Evolutionary conservation across 2,113 vertebrate genomes (phyloP).

Genomic region (Paralichthys olivaceus): DNA sequence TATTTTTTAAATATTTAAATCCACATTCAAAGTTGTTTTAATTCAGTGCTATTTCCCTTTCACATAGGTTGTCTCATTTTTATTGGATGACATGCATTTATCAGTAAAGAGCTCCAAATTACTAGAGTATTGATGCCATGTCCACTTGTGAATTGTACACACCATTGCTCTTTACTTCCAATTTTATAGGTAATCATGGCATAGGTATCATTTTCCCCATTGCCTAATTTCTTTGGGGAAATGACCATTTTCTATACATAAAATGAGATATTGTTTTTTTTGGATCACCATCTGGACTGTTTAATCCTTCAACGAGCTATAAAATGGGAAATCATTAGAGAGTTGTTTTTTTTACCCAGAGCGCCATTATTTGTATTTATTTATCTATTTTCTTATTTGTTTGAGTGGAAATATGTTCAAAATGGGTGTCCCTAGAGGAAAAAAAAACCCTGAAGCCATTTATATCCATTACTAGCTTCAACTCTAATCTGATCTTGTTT

Average conservation of each 20-base stretch:
- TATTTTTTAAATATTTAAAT: too few relatives aligned
- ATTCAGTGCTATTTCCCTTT: too few relatives aligned
- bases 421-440: conserved; percentile 54
- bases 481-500: conserved; percentile 64
- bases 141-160: background rate
- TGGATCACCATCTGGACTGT: conserved; percentile 46
- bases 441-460: conserved; percentile 47
- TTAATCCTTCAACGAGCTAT: conserved; percentile 50
- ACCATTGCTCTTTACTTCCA: background rate
- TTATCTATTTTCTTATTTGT: conserved; percentile 5
- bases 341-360: conserved; percentile 44
- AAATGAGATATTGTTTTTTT: background rate
- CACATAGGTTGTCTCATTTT: background rate
- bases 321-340: conserved; percentile 47
- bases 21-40: too few relatives aligned
- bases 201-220: background rate
- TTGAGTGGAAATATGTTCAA: conserved; percentile 50
- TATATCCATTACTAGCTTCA: conserved; percentile 44
- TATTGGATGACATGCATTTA: background rate
- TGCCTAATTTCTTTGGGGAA: background rate
- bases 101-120: background rate
- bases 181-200: background rate
- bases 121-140: background rate
- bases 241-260: background rate
- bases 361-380: conserved; percentile 21